Percentiles rank a stretch among this genome's conserved stretches.
These are phyloP conservation scores for Tragelaphus buxtoni DNA, from an alignment of 2,113 vertebrate species.

Conservation along the genomic window DNA sequence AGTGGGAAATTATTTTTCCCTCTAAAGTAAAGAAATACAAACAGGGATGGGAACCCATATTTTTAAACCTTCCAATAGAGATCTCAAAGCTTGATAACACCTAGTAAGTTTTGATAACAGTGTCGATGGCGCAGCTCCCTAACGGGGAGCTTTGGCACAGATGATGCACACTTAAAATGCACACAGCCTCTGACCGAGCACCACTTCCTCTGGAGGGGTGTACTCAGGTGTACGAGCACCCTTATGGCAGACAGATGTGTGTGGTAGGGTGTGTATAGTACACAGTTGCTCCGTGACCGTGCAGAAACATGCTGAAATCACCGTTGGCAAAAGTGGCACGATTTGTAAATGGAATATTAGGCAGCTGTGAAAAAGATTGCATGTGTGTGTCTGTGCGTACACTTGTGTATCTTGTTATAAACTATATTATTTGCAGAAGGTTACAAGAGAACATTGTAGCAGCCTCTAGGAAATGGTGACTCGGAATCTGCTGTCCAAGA, in stretches of 20 bases:
- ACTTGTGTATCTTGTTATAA: fast-evolving
- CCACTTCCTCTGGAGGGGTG: too few relatives aligned
- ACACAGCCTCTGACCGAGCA: fast-evolving
- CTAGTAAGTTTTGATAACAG: background rate
- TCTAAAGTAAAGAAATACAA: background rate
- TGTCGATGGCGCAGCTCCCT: too few relatives aligned
- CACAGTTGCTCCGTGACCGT: fast-evolving
- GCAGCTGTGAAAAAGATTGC: background rate
- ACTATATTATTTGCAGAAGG: background rate
- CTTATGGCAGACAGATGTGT: fast-evolving
- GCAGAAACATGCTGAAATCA: too few relatives aligned
- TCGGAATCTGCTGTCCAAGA: background rate
- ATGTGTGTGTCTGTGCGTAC: too few relatives aligned
- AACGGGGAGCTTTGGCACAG: background rate
- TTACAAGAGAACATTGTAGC: background rate
- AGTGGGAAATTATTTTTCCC: background rate
- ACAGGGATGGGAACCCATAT: too few relatives aligned
- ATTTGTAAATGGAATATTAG: background rate
- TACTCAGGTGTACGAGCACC: background rate
- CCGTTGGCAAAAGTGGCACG: fast-evolving
- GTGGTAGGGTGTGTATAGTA: fast-evolving
- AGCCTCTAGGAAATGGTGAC: background rate
- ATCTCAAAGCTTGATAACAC: background rate
- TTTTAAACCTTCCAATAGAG: background rate
- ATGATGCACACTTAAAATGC: background rate